Percentiles rank a stretch among this genome's conserved stretches.
These are phyloP conservation scores for Ephestia elutella DNA, from an alignment of 1,140 invertebrate genomes.

Conservation along the genomic window DNA sequence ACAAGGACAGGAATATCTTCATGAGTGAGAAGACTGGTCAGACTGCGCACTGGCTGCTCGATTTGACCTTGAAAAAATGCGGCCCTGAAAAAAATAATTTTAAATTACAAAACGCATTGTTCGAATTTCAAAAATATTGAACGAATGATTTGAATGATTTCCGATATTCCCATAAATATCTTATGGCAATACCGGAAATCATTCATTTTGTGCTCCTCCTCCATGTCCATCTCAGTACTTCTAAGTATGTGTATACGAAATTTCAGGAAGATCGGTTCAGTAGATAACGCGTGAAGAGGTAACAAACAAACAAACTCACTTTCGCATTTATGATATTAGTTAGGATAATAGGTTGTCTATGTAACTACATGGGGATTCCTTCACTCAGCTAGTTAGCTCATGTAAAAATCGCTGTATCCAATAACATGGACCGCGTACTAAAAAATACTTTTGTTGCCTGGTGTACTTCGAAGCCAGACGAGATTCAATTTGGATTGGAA, in stretches of 20 bases:
- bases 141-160: background rate
- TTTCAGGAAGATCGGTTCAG: no score
- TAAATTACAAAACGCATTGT: background rate
- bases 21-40: constrained; percentile 89
- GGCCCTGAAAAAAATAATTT: constrained; percentile 73
- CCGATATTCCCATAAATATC: background rate
- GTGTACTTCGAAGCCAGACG: background rate
- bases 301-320: no score
- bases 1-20: constrained; percentile 89
- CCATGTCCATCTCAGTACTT: no score
- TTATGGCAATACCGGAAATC: no score
- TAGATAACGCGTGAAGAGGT: no score
- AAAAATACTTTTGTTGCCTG: background rate
- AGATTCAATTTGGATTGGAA: background rate
- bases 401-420: background rate
- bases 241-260: no score
- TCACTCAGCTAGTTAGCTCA: no score
- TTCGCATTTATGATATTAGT: no score
- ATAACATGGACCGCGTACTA: background rate
- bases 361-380: no score
- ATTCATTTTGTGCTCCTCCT: no score
- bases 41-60: constrained; percentile 88
- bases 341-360: no score
- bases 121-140: constrained; percentile 1
- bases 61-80: constrained; percentile 93